These are phyloP conservation scores for Drosophila paulistorum DNA, from an alignment of 1,140 invertebrate genomes.

Conservation along the genomic window DNA sequence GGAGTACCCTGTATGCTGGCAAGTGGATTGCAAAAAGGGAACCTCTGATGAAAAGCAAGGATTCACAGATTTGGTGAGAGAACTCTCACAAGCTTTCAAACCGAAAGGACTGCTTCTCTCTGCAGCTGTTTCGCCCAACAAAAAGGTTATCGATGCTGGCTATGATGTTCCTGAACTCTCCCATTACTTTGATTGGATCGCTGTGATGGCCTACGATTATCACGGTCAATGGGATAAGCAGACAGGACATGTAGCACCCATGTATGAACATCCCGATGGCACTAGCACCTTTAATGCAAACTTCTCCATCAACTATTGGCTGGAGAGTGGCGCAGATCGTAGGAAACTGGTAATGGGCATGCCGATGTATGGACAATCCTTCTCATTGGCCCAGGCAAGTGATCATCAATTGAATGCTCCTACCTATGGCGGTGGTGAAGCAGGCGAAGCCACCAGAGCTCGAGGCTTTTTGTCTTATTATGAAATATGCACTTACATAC, in stretches of 20 bases:
- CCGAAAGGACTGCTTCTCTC: constrained; percentile 89
- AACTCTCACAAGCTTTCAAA: constrained; percentile 88
- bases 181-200: constrained; percentile 90
- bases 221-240: constrained; percentile 93
- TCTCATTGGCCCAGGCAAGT: constrained; percentile 88
- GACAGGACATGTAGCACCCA: constrained; percentile 92
- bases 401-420: constrained; percentile 88
- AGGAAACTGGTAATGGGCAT: constrained; percentile 92
- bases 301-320: constrained; percentile 92
- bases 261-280: constrained; percentile 89
- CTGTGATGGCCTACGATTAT: constrained; percentile 94
- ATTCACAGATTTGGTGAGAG: constrained; percentile 88
- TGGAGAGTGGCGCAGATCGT: constrained; percentile 88
- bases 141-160: constrained; percentile 91
- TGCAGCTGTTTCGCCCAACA: constrained; percentile 92
- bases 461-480: constrained; percentile 93
- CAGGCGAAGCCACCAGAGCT: constrained; percentile 91
- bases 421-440: constrained; percentile 90
- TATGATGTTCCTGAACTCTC: constrained; percentile 90
- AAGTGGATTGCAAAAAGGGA: constrained; percentile 91
- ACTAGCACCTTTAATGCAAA: constrained; percentile 92
- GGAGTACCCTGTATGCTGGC: constrained; percentile 97
- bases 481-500: constrained; percentile 90
- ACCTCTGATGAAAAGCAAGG: constrained; percentile 89
- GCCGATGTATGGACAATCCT: constrained; percentile 93